Evolutionary conservation across 2,113 vertebrate species (phyloP).

Genomic region (Saccopteryx bilineata): DNA sequence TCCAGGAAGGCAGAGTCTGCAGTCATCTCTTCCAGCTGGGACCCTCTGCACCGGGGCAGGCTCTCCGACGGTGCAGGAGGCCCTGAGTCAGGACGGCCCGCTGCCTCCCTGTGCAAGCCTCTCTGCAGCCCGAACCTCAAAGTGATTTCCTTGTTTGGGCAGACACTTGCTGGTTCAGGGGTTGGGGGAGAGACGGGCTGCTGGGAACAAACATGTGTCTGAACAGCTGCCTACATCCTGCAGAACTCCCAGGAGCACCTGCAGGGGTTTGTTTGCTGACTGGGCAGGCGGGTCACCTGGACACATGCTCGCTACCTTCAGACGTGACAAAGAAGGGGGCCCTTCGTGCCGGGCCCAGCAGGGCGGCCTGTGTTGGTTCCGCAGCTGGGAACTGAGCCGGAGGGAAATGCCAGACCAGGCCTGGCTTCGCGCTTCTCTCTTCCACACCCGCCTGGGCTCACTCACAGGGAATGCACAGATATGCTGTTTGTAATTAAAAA

Average conservation of each 20-base stretch:
- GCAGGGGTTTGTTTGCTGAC: not conserved
- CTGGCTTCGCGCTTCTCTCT: not conserved
- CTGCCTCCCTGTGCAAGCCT: rapidly evolving
- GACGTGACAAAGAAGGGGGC: not conserved
- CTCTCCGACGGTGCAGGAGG: not conserved
- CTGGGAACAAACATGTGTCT: rapidly evolving
- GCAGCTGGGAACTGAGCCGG: not conserved
- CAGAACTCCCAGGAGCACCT: rapidly evolving
- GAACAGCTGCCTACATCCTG: rapidly evolving
- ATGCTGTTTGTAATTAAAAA: conserved; percentile 33
- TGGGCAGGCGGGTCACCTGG: not conserved
- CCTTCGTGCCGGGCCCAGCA: rapidly evolving
- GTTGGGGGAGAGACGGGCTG: rapidly evolving
- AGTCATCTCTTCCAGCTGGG: not conserved
- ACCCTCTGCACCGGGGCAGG: rapidly evolving
- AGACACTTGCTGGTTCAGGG: not conserved
- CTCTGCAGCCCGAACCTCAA: not conserved
- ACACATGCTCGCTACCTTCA: rapidly evolving
- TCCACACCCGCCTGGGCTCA: rapidly evolving
- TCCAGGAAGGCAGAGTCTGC: not conserved
- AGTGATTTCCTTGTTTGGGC: not conserved
- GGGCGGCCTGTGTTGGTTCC: rapidly evolving
- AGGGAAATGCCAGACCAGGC: rapidly evolving
- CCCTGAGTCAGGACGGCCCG: rapidly evolving
- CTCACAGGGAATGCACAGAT: not conserved